Evolutionary conservation across 2,113 vertebrate genomes (phyloP).

Genomic region (Bambusicola thoracicus): DNA sequence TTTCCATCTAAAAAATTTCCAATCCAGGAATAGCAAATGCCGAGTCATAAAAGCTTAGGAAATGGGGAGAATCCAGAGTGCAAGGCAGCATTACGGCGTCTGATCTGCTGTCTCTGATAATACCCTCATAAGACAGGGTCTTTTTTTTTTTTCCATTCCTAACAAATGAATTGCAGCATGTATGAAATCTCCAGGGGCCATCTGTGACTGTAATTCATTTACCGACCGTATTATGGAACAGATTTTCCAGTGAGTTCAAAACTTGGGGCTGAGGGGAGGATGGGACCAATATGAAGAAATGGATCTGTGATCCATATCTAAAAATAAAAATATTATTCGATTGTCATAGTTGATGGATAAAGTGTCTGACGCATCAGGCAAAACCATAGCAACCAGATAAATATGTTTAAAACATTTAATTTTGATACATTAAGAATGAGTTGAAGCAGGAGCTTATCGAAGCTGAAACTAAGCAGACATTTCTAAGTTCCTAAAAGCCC

Average conservation of each 20-base stretch:
- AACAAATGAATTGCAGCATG: slow-evolving; percentile 50
- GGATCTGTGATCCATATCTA: slow-evolving; percentile 66
- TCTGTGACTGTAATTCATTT: slow-evolving; percentile 64
- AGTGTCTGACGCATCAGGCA: slow-evolving; percentile 37
- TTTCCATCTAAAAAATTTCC: slow-evolving; percentile 16
- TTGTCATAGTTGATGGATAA: slow-evolving; percentile 71
- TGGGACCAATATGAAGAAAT: slow-evolving; percentile 45
- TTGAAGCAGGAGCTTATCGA: slow-evolving; percentile 21
- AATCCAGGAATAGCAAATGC: slow-evolving; percentile 55
- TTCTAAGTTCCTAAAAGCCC: slow-evolving; percentile 61
- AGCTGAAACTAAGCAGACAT: slow-evolving; percentile 41
- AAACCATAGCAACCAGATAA: slow-evolving; percentile 71
- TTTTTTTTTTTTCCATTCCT: slow-evolving; percentile 10
- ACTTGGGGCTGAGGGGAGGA: background rate
- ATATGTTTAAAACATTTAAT: slow-evolving; percentile 59
- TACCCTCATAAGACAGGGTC: slow-evolving; percentile 42
- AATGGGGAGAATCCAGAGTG: slow-evolving; percentile 26
- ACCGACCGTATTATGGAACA: slow-evolving; percentile 38
- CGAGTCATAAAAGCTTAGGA: slow-evolving; percentile 66
- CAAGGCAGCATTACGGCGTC: slow-evolving; percentile 53
- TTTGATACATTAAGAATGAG: slow-evolving; percentile 53
- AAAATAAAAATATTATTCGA: slow-evolving; percentile 75
- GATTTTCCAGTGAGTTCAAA: slow-evolving; percentile 53
- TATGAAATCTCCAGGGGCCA: slow-evolving; percentile 66
- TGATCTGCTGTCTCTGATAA: slow-evolving; percentile 71